phyloP scores from a whole-genome alignment of 2,888 invertebrate genomes.

The Poecilobothrus nobilitatus region DNA sequence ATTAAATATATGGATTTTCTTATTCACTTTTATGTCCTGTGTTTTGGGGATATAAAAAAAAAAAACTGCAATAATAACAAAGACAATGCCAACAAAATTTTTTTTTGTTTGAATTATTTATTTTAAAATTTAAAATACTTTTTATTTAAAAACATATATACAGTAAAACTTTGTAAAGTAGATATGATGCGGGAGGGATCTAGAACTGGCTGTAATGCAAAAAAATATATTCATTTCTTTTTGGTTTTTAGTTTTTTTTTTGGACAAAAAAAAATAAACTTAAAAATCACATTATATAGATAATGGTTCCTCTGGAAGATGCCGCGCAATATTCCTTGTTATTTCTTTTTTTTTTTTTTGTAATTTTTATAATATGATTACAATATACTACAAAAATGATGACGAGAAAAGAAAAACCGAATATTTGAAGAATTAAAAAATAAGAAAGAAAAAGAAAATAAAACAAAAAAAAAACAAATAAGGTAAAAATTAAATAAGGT shows the following conservation, averaged over 20 bases:
- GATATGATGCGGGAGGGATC: no score
- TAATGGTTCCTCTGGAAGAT: background rate
- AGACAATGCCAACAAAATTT: no score
- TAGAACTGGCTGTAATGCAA: no score
- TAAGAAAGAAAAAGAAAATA: background rate
- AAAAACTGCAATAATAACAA: background rate
- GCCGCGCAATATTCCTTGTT: background rate
- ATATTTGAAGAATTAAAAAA: background rate
- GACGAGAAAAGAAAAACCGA: background rate
- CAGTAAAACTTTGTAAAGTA: background rate
- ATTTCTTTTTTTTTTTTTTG: no score
- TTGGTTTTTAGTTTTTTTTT: background rate
- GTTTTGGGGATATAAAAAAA: background rate
- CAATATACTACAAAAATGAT: background rate
- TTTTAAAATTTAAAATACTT: background rate
- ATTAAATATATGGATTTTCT: slow-evolving; percentile 6
- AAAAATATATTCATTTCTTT: background rate
- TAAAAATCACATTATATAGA: background rate
- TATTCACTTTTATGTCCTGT: slow-evolving; percentile 1
- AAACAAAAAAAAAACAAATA: no score
- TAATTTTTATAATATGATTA: background rate
- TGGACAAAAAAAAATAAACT: background rate
- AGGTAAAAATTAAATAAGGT: no score
- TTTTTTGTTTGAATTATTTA: background rate
- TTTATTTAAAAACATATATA: background rate